phyloP scores from a whole-genome alignment of 2,888 invertebrate species.

The Morinoia aosen region DNA sequence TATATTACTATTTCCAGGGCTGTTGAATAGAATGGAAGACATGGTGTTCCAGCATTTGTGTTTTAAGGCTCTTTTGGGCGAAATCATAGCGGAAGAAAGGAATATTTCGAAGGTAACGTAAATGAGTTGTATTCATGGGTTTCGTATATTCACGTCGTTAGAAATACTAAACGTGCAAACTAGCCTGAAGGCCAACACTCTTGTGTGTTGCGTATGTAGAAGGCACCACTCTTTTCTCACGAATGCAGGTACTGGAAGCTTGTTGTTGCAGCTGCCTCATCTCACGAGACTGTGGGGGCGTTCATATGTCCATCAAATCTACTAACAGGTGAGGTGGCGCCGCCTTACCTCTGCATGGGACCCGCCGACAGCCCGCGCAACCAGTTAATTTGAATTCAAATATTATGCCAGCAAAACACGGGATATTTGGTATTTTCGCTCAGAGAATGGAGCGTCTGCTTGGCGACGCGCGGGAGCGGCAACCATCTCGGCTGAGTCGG shows the following conservation, averaged over 20 bases:
- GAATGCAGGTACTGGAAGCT: background rate
- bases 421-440: background rate
- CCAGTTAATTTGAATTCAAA: constrained; percentile 17
- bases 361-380: background rate
- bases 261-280: background rate
- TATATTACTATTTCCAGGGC: background rate
- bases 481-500: background rate
- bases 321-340: constrained; percentile 10
- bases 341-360: constrained; percentile 2
- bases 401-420: background rate
- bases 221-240: background rate
- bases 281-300: background rate
- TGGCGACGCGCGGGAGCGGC: constrained; percentile 3
- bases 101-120: background rate
- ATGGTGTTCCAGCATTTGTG: background rate
- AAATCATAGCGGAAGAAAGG: background rate
- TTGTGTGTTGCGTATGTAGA: background rate
- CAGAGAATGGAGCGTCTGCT: background rate
- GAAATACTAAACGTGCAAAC: background rate
- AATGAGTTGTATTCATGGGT: background rate
- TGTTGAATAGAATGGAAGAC: background rate
- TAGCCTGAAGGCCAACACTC: background rate
- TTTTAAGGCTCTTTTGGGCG: background rate
- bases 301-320: background rate
- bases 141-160: background rate